Evolutionary conservation across 2,113 vertebrate species (phyloP).

Genomic region (Silurus glanis): DNA sequence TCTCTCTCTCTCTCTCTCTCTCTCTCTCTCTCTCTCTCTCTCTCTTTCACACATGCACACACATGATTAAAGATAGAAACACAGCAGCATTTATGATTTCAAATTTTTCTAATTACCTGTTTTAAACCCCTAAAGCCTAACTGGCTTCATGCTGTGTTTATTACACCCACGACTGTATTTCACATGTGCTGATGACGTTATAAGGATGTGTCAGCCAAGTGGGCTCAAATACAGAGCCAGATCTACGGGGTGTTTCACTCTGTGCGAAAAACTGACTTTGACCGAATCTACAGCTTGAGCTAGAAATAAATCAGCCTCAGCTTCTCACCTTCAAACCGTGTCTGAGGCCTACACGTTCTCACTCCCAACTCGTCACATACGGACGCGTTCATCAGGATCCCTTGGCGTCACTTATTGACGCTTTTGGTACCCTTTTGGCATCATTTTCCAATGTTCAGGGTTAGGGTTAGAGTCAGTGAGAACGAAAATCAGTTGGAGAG

Average conservation of each 20-base stretch:
- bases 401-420: no score
- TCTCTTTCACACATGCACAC: background rate
- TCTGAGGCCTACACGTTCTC: no score
- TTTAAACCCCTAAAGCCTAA: background rate
- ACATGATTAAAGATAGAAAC: background rate
- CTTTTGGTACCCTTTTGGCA: no score
- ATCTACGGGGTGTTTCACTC: background rate
- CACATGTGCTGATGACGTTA: background rate
- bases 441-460: no score
- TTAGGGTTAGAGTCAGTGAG: no score
- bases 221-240: background rate
- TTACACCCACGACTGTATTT: background rate
- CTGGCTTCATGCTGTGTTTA: background rate
- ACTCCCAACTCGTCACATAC: no score
- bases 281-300: background rate
- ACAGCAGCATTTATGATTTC: background rate
- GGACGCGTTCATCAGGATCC: no score
- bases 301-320: background rate
- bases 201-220: background rate
- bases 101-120: background rate
- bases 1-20: no score
- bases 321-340: background rate
- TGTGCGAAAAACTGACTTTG: background rate
- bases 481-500: no score
- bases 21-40: no score